Evolutionary conservation across 2,797 vertebrate species (phyloP).

Genomic region (Cetoscarus ocellatus): DNA sequence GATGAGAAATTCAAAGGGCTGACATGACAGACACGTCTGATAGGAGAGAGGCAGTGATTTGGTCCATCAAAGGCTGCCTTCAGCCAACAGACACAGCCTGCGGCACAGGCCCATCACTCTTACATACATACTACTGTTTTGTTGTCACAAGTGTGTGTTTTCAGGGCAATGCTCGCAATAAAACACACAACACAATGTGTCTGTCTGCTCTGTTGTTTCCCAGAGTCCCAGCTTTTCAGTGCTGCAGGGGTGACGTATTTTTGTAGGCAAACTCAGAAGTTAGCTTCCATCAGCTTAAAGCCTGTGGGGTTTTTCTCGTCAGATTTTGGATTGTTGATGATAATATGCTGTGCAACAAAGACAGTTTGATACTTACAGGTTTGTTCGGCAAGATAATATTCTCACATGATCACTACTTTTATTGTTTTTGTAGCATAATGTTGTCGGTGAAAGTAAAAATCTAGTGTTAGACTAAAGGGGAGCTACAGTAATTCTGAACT

Average conservation of each 20-base stretch:
- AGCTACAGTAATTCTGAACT: no score
- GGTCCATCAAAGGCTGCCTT: slow-evolving; percentile 75
- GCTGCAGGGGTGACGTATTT: not conserved
- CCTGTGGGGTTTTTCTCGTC: no score
- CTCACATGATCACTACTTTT: no score
- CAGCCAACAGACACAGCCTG: slow-evolving; percentile 79
- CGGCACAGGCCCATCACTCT: slow-evolving; percentile 65
- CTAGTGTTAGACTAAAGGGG: no score
- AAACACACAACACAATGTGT: not conserved
- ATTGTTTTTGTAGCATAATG: no score
- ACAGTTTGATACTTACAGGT: no score
- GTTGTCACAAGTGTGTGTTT: slow-evolving; percentile 24
- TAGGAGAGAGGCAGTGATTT: slow-evolving; percentile 76
- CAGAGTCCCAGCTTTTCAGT: slow-evolving; percentile 6
- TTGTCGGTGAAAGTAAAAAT: no score
- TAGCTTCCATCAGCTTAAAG: no score
- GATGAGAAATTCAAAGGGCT: slow-evolving; percentile 65
- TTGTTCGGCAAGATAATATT: no score
- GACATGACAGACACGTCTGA: slow-evolving; percentile 69
- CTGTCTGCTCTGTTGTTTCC: not conserved
- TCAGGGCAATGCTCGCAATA: not conserved
- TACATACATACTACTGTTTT: slow-evolving; percentile 6
- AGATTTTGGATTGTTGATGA: no score
- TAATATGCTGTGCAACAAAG: no score
- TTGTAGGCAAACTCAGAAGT: no score